Evolutionary conservation across 1,140 invertebrate genomes (phyloP).

Genomic region (Condylostylus longicornis): DNA sequence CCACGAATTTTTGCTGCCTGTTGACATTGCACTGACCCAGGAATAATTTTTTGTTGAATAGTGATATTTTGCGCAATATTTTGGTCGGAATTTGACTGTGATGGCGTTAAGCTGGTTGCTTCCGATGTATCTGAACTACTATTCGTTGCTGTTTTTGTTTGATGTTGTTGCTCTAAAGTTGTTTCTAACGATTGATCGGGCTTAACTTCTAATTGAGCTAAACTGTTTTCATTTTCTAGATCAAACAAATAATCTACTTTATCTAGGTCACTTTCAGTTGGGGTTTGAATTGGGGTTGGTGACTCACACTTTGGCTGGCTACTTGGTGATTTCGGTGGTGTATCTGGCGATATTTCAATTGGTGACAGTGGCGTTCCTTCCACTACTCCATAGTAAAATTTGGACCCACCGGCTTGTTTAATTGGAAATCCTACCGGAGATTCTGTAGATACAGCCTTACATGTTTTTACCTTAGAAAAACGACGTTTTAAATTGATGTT

Average conservation of each 20-base stretch:
- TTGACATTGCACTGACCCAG: slow-evolving; percentile 32
- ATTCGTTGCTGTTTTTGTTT: too few species aligned
- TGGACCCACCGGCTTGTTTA: slow-evolving; percentile 30
- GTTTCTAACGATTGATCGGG: background rate
- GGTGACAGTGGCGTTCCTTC: slow-evolving; percentile 31
- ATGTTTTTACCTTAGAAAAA: slow-evolving; percentile 59
- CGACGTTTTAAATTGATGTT: slow-evolving; percentile 64
- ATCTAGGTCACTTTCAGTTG: slow-evolving; percentile 1
- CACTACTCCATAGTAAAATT: slow-evolving; percentile 33
- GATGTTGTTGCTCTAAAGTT: background rate
- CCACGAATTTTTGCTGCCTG: too few species aligned
- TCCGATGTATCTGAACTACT: slow-evolving; percentile 4
- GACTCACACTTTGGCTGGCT: too few species aligned
- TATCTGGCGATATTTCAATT: slow-evolving; percentile 19
- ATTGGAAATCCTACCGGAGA: slow-evolving; percentile 8
- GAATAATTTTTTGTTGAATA: slow-evolving; percentile 10
- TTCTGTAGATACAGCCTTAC: slow-evolving; percentile 32
- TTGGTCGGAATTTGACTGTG: slow-evolving; percentile 2
- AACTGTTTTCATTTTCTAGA: slow-evolving; percentile 4
- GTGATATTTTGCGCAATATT: slow-evolving; percentile 1
- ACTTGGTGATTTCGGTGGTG: background rate
- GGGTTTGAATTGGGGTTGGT: too few species aligned
- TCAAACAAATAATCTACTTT: slow-evolving; percentile 2
- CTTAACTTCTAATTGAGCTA: slow-evolving; percentile 4
- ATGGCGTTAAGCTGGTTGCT: slow-evolving; percentile 1